phyloP scores from a whole-genome alignment of 1,140 invertebrate species.

The Vanessa tameamea region DNA sequence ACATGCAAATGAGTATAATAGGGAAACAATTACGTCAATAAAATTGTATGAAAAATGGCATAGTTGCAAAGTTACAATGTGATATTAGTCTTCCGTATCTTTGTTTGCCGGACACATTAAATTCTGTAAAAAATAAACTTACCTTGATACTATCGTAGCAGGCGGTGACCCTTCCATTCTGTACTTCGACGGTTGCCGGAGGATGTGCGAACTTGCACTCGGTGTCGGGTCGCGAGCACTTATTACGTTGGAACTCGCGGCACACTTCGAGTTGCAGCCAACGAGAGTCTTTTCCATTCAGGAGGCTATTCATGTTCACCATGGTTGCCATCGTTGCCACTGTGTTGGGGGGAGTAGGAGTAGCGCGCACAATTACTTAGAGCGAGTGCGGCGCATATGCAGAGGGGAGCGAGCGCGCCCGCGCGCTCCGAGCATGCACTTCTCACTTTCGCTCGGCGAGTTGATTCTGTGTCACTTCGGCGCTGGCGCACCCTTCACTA shows the following conservation, averaged over 20 bases:
- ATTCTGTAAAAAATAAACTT: conserved; percentile 52
- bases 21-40: not conserved
- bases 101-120: not conserved
- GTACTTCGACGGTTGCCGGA: conserved; percentile 98
- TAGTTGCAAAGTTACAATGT: not conserved
- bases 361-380: conserved; percentile 66
- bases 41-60: not conserved
- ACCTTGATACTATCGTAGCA: conserved; percentile 99
- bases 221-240: conserved; percentile 98
- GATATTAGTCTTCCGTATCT: not conserved
- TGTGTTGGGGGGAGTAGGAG: conserved; percentile 51
- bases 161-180: conserved; percentile 99
- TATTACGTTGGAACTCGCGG: conserved; percentile 99
- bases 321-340: conserved; percentile 90
- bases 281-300: conserved; percentile 99
- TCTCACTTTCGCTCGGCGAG: conserved; percentile 47
- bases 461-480: conserved; percentile 44
- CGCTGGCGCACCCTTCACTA: conserved; percentile 57
- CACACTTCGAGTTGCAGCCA: conserved; percentile 99
- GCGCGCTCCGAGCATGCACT: conserved; percentile 70
- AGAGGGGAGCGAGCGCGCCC: conserved; percentile 65
- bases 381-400: conserved; percentile 76
- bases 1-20: not conserved
- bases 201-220: conserved; percentile 99
- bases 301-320: conserved; percentile 98